A percentile compares a stretch with the other conserved stretches of the same genome.
phyloP scores from a whole-genome alignment of 2,113 vertebrate genomes.

The Pterocles gutturalis region DNA sequence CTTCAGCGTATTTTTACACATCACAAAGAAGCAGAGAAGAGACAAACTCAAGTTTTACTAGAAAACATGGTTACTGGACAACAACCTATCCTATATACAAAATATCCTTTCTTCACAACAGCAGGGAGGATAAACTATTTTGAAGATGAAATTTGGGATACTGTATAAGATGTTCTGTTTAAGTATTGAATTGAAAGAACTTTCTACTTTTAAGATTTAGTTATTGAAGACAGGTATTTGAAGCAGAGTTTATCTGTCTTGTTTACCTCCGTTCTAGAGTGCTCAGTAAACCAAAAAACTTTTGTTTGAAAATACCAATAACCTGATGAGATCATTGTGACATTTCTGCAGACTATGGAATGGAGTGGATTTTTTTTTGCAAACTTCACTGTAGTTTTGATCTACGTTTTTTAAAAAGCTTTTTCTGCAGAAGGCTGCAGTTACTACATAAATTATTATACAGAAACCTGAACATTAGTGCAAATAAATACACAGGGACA shows the following conservation, averaged over 20 bases:
- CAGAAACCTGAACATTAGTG: not conserved
- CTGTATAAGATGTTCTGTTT: not conserved
- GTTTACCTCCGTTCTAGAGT: not conserved
- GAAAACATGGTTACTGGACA: not conserved
- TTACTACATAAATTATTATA: not conserved
- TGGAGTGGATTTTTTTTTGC: not conserved
- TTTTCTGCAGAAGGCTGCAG: not conserved
- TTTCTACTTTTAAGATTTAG: not conserved
- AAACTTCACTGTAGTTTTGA: not conserved
- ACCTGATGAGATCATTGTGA: not conserved
- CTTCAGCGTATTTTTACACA: not conserved
- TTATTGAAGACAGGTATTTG: not conserved
- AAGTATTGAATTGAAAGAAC: not conserved
- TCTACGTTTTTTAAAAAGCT: not conserved
- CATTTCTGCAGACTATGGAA: not conserved
- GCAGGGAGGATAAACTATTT: not conserved
- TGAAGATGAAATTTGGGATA: not conserved
- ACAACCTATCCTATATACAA: not conserved
- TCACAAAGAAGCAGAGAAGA: not conserved
- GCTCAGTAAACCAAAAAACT: not conserved
- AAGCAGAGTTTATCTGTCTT: not conserved
- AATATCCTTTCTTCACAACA: not conserved
- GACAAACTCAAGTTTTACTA: not conserved
- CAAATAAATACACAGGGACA: not conserved
- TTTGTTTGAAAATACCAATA: slow-evolving; percentile 8